These are phyloP conservation scores for Aphelenchoides bicaudatus DNA, from an alignment of 2,888 invertebrate species.

Conservation along the genomic window DNA sequence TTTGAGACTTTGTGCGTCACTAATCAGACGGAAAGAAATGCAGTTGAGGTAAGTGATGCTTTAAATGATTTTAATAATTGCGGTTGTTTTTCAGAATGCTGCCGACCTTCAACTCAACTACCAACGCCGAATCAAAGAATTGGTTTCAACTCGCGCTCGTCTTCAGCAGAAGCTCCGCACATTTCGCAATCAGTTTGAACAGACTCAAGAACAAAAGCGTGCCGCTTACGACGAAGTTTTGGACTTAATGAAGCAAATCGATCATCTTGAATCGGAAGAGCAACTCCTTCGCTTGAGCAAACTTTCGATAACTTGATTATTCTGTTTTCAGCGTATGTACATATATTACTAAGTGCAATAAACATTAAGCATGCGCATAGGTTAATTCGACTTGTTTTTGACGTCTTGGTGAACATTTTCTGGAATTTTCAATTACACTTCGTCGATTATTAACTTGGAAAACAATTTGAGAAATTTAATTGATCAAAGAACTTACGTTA, in stretches of 20 bases:
- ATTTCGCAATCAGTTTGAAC: slow-evolving; percentile 1
- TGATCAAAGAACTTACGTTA: no score
- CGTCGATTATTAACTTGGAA: no score
- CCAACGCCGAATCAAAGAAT: background rate
- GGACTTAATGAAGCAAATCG: background rate
- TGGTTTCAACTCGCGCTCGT: background rate
- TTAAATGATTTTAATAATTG: no score
- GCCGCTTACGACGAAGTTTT: slow-evolving; percentile 2
- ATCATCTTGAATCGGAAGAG: slow-evolving; percentile 3
- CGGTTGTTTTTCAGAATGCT: slow-evolving; percentile 6
- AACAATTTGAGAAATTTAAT: no score
- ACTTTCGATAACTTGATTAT: no score
- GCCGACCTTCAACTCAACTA: background rate
- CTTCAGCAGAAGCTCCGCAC: background rate
- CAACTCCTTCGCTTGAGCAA: no score
- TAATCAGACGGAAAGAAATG: background rate
- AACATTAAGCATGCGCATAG: no score
- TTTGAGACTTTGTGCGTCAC: slow-evolving; percentile 8
- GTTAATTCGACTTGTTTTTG: no score
- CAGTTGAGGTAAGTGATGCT: slow-evolving; percentile 1
- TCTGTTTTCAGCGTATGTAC: no score
- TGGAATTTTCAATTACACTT: no score
- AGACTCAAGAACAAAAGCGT: background rate
- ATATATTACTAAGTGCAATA: no score
- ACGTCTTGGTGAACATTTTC: no score